Base-by-base conservation (phyloP, 2,113 vertebrate species). In the Mesembrinibis cayennensis region DNA sequence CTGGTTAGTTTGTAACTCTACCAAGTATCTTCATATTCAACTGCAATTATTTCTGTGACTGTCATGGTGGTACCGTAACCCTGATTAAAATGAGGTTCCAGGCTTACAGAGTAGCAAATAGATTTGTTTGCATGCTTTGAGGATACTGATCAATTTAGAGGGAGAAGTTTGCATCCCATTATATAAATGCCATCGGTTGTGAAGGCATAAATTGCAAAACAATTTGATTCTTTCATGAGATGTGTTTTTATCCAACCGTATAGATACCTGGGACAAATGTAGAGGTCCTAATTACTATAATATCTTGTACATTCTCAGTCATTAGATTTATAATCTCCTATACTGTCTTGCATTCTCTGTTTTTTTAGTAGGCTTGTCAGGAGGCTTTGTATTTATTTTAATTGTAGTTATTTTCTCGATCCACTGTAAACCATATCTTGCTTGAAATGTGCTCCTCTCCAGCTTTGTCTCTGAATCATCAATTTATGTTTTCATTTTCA, bases 401-500 rank as follows among this genome's bases (percentile, higher is more conserved):
- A 80, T 58, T 87, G 47, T 73, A 82, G 81, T 76, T 96, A 40
- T 94, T 95, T 95, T 93, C 74, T 96, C 93, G 70, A 26, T 91
- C 89, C 40, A 36, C 56, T 82, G 15, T 79, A 83, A 96, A 88
- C 30, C 8, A 59, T 88, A 11, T 50, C 66, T 38, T 83, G 17
- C 87, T 94, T 95, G 63, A 91, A 90, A 79, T 82, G 65, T 50
- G 55, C 22, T 95, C 4, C 19, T 94, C 86, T 96, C 74, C 92
- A 42, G 76, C 81, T 56, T 53, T 77, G 87, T 94, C 91, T 97
- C 78, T 89, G 91, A 97, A 83, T 95, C 72, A 94, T 93, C 90
- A 89, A 27, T 74, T 93, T 72, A n/a, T 84, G 16, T 76, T 96
- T 96, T 95, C 19, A 50, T 96, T 93, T 97, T 85, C 89, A 91